Conservation (phyloP, 2,113 vertebrate species). For the Willisornis vidua region DNA sequence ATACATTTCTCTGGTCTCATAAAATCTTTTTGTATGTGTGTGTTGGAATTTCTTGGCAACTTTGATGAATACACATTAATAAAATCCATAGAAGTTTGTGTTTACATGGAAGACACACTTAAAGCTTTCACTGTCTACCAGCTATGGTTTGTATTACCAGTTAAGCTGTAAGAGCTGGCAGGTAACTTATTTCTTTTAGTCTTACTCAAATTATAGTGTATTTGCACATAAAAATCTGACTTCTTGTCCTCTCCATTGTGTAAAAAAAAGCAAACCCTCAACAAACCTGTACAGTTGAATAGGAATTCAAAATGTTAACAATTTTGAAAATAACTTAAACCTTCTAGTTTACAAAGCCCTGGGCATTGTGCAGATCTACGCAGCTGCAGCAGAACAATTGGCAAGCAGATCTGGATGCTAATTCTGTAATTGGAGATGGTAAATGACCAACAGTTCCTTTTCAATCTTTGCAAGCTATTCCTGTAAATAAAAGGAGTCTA, state of each 20-base stretch:
- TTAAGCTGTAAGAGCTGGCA: neutral
- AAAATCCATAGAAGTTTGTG: neutral
- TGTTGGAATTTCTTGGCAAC: neutral
- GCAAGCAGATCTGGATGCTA: constrained; percentile 2
- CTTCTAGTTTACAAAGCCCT: neutral
- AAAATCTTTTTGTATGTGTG: neutral
- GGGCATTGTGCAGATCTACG: neutral
- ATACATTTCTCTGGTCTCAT: neutral
- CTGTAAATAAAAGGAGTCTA: neutral
- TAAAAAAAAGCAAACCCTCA: neutral
- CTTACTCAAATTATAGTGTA: neutral
- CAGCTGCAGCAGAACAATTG: constrained; percentile 9
- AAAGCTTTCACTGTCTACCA: neutral
- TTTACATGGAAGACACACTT: neutral
- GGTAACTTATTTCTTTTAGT: neutral
- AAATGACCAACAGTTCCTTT: constrained; percentile 18
- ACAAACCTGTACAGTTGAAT: neutral
- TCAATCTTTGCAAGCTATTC: constrained; percentile 7
- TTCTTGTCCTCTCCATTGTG: neutral
- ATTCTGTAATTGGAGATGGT: constrained; percentile 34
- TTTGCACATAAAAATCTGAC: neutral
- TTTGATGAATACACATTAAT: neutral
- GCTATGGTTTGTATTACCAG: neutral
- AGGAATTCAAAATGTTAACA: neutral
- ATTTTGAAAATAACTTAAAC: neutral